Evolutionary conservation across 2,797 vertebrate species (phyloP), one percentile per base, ranked within the genome.

Genomic region (Enteromius fasciolatus): DNA sequence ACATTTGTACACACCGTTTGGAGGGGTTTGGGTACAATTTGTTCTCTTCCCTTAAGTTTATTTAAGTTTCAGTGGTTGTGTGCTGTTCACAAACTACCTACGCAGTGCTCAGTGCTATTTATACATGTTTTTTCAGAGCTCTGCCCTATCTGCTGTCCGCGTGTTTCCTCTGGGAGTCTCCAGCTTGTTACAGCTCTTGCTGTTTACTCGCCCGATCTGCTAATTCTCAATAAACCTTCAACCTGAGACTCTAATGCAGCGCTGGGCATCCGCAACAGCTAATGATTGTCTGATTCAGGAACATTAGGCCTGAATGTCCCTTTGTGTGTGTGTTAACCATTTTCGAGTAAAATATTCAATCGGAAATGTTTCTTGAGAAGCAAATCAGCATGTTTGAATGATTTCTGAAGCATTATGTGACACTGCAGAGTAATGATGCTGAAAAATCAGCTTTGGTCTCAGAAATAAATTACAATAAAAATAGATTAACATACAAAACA

Each of bases 241-340:
- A 83, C 87, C 89, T 87, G 70, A 61, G 52, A 87, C 64, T 81
- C 88, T 85, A 79, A 64, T 87, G 81, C 50, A 83, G 88, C 68
- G 39, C 12, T 77, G 76, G 48, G 84, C 23, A 63, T 87, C 67
- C 48, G 78, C 74, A 86, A 77, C 78, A 17, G 61, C 73, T 84
- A 18, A 78, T 64, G 23, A 78, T 63, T 87, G 83, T 87, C 76
- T 90, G 46, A 9, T 61, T 50, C 50, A 78, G 78, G 74, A 81
- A 52, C 23, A 36, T 28, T 15, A 50, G 76, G 4, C 31, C 23
- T 74, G 31, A 36, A 36, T 36, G 18, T 54, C 70, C 54, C 18
- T 6, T n/a, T 15, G 48, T 74, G 48, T 73, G 9, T 25, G 20
- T 54, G 52, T n/a, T 36, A 5, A 36, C 36, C 1, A 18, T 14